A percentile compares a stretch with the other conserved stretches of the same genome.
Evolutionary conservation across 2,888 invertebrate species (phyloP).

Genomic region (Sussaba pulchella): DNA sequence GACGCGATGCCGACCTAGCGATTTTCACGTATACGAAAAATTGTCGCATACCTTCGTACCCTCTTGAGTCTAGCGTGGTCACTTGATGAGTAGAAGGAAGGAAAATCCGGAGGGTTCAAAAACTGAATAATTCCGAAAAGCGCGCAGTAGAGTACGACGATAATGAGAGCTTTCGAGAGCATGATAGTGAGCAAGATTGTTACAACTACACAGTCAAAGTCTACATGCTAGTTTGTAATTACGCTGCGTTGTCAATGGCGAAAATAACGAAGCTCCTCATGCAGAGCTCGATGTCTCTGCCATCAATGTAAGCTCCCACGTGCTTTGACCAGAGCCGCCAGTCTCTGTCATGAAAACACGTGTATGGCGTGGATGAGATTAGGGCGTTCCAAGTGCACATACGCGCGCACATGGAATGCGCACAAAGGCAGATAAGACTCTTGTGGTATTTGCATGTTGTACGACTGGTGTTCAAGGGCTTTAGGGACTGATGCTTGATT

Average conservation of each 20-base stretch:
- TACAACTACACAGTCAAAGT: background rate
- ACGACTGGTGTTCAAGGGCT: conserved; percentile 40
- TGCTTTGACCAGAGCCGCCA: conserved; percentile 29
- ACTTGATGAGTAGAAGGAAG: background rate
- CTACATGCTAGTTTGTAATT: background rate
- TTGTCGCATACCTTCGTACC: background rate
- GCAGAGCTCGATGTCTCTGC: background rate
- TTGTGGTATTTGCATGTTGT: conserved; percentile 30
- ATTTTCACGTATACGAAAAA: conserved; percentile 35
- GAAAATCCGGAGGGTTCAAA: background rate
- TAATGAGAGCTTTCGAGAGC: background rate
- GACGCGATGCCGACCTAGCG: conserved; percentile 73
- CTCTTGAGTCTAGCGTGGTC: background rate
- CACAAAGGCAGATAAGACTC: conserved; percentile 27
- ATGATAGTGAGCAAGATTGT: background rate
- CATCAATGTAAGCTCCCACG: conserved; percentile 28
- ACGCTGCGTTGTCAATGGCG: conserved; percentile 7
- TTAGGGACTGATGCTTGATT: conserved; percentile 38
- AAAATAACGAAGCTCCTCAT: conserved; percentile 19
- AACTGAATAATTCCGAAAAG: conserved; percentile 1
- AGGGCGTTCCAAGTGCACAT: conserved; percentile 8
- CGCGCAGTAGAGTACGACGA: no score
- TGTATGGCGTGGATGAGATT: conserved; percentile 57
- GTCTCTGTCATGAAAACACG: conserved; percentile 53
- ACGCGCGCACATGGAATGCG: background rate